A percentile compares a stretch with the other conserved stretches of the same genome.
These are phyloP conservation scores for Temnothorax curvispinosus DNA, from an alignment of 1,140 invertebrate species.

Conservation along the genomic window DNA sequence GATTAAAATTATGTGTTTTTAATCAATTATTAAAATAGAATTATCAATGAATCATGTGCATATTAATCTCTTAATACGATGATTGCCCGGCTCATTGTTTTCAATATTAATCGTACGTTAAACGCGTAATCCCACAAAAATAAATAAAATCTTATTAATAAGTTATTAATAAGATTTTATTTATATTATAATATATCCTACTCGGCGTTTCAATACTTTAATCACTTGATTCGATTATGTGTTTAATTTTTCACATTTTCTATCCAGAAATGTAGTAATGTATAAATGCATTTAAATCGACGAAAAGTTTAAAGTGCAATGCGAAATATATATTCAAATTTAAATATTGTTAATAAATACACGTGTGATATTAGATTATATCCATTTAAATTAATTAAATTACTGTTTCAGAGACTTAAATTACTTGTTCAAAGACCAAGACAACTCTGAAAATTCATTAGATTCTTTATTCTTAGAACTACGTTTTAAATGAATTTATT, in stretches of 20 bases:
- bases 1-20: too few species aligned
- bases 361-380: neutral
- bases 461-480: neutral
- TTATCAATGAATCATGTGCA: too few species aligned
- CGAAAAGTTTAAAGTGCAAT: neutral
- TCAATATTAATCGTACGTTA: too few species aligned
- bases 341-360: neutral
- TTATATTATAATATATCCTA: too few species aligned
- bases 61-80: too few species aligned
- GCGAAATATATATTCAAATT: neutral
- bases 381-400: neutral
- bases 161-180: too few species aligned
- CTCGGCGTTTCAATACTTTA: too few species aligned
- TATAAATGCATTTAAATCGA: neutral
- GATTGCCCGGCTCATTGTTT: too few species aligned
- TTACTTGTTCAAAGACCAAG: neutral
- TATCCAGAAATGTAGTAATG: neutral
- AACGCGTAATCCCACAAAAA: too few species aligned
- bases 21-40: too few species aligned
- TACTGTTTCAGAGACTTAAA: neutral
- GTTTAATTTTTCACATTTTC: neutral
- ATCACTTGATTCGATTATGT: neutral
- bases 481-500: neutral
- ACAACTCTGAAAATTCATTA: neutral
- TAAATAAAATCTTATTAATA: too few species aligned